Percentiles rank a stretch among this genome's conserved stretches.
These are phyloP conservation scores for Rallus crepitans DNA, from an alignment of 2,797 vertebrate species.

Conservation along the genomic window DNA sequence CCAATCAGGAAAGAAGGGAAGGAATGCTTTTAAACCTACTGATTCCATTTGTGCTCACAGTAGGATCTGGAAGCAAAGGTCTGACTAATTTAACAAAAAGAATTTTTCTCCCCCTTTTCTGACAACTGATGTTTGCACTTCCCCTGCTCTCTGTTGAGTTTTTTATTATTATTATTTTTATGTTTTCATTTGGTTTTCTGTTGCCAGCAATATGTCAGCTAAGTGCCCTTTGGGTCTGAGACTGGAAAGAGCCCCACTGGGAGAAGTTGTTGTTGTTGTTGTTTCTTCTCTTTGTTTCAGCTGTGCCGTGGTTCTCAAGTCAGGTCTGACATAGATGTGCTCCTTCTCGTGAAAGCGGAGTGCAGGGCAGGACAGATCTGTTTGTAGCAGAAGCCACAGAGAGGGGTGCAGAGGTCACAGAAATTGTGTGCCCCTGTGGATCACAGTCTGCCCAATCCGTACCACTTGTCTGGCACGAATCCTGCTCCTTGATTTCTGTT, in stretches of 20 bases:
- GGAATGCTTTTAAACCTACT: slow-evolving; percentile 99
- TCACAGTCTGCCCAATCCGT: not conserved
- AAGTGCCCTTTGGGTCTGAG: slow-evolving; percentile 4
- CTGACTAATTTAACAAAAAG: slow-evolving; percentile 81
- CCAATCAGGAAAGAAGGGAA: slow-evolving; percentile 98
- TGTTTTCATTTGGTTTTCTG: slow-evolving; percentile 41
- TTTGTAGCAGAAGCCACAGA: slow-evolving; percentile 27
- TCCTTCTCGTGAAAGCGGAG: slow-evolving; percentile 38
- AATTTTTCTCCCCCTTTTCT: slow-evolving; percentile 47
- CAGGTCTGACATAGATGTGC: slow-evolving; percentile 1
- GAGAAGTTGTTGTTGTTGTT: not conserved
- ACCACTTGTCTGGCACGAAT: not conserved
- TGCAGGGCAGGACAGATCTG: not conserved
- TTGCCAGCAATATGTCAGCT: slow-evolving; percentile 18
- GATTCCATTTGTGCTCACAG: slow-evolving; percentile 97
- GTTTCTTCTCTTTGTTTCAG: slow-evolving; percentile 66
- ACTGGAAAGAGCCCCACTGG: slow-evolving; percentile 12
- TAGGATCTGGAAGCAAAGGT: slow-evolving; percentile 99
- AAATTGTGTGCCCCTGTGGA: not conserved
- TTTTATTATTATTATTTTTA: not conserved
- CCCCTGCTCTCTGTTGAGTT: not conserved
- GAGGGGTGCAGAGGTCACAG: slow-evolving; percentile 6
- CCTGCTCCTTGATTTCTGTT: slow-evolving; percentile 20
- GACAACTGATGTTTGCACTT: slow-evolving; percentile 58
- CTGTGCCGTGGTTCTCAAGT: slow-evolving; percentile 16